Evolutionary conservation across 1,140 invertebrate species (phyloP).

Genomic region (Diabrotica virgifera): DNA sequence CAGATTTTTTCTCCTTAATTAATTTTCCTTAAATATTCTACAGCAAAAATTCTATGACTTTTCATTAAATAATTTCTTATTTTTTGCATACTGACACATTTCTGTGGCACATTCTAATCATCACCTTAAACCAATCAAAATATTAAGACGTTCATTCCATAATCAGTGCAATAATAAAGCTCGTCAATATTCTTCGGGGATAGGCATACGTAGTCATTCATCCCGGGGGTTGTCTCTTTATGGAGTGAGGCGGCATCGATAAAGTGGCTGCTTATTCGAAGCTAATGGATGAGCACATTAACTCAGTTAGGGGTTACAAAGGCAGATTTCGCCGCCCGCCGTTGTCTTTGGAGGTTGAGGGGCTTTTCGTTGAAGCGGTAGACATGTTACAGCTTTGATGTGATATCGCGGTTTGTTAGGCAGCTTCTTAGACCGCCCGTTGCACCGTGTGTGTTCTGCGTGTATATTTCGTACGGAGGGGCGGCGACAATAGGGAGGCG

Average conservation of each 20-base stretch:
- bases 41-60: no score
- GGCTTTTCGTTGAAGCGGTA: not conserved
- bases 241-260: not conserved
- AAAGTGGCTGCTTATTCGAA: constrained; percentile 7
- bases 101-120: no score
- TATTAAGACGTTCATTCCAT: no score
- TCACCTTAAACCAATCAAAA: no score
- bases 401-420: constrained; percentile 25
- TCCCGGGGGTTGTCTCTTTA: not conserved
- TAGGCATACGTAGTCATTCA: not conserved
- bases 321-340: constrained; percentile 17
- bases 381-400: constrained; percentile 22
- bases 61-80: no score
- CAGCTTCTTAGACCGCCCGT: constrained; percentile 20
- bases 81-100: no score
- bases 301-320: constrained; percentile 21
- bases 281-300: constrained; percentile 17
- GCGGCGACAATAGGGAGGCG: no score
- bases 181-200: no score
- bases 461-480: no score
- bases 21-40: no score
- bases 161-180: no score
- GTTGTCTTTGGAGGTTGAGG: not conserved
- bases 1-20: no score
- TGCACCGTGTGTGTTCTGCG: not conserved